Conservation (phyloP, 2,797 vertebrate genomes). For the Allobates femoralis region DNA sequence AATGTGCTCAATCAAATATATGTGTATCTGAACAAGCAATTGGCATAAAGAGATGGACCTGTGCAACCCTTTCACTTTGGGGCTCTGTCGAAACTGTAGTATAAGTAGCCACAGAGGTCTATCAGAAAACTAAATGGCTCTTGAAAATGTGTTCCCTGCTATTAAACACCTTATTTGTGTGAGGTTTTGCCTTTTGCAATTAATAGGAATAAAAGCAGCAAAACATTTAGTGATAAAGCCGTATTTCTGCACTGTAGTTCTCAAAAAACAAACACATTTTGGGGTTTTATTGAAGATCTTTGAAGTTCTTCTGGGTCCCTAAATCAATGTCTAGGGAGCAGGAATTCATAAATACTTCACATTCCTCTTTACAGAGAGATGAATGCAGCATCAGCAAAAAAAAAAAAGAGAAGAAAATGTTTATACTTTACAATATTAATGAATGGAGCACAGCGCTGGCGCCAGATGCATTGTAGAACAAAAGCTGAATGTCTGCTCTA, state of each 20-base stretch:
- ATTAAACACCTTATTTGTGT: neutral
- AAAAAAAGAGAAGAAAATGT: neutral
- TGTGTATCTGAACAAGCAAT: too few species aligned
- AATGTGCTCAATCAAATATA: too few species aligned
- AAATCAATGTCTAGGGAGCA: neutral
- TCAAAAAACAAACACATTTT: neutral
- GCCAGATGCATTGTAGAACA: slow-evolving; percentile 18
- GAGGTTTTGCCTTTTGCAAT: too few species aligned
- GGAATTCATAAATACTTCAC: slow-evolving; percentile 3
- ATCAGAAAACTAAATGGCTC: too few species aligned
- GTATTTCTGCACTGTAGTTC: neutral
- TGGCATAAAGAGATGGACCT: too few species aligned
- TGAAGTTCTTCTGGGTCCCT: neutral
- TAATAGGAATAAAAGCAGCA: too few species aligned
- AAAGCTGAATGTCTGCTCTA: slow-evolving; percentile 7
- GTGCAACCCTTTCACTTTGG: too few species aligned
- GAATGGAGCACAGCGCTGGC: neutral
- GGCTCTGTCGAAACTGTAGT: too few species aligned
- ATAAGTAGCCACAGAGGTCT: too few species aligned
- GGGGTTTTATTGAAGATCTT: neutral
- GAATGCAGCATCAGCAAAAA: slow-evolving; percentile 1
- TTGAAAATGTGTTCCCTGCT: neutral
- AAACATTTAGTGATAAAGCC: too few species aligned
- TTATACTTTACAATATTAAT: slow-evolving; percentile 48
- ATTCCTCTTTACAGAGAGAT: neutral